Percentiles rank a stretch among this genome's conserved stretches.
Conservation (phyloP, 2,888 invertebrate genomes). For the Drosophila subquinaria region DNA sequence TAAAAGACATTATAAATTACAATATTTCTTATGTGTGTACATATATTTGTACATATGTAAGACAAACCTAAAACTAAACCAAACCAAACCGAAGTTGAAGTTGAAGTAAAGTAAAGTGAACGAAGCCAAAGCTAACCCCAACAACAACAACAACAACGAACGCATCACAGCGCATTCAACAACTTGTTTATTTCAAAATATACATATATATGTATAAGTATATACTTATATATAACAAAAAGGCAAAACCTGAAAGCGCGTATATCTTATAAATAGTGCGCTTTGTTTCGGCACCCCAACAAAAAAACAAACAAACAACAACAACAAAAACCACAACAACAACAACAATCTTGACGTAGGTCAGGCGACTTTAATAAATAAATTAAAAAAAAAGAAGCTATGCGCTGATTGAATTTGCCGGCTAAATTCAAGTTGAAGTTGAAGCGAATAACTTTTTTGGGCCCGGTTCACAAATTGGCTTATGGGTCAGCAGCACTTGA, state of each 20-base stretch:
- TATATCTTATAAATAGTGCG: slow-evolving; percentile 76
- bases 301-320: slow-evolving; percentile 22
- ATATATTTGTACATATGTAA: slow-evolving; percentile 16
- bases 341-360: slow-evolving; percentile 68
- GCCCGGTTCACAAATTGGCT: slow-evolving; percentile 20
- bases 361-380: slow-evolving; percentile 66
- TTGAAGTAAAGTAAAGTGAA: slow-evolving; percentile 22
- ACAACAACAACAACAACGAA: slow-evolving; percentile 39
- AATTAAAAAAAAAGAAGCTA: slow-evolving; percentile 32
- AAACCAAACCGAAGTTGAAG: slow-evolving; percentile 23
- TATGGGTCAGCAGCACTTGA: slow-evolving; percentile 20
- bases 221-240: slow-evolving; percentile 70
- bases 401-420: slow-evolving; percentile 55
- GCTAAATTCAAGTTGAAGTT: slow-evolving; percentile 30
- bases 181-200: slow-evolving; percentile 81
- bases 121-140: slow-evolving; percentile 33
- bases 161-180: slow-evolving; percentile 69
- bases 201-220: slow-evolving; percentile 20
- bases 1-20: slow-evolving; percentile 72
- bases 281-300: slow-evolving; percentile 71
- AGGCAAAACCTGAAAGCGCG: slow-evolving; percentile 62
- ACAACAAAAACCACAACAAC: slow-evolving; percentile 16
- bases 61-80: slow-evolving; percentile 26
- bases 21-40: slow-evolving; percentile 47
- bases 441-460: neutral